Evolutionary conservation across 2,888 invertebrate species (phyloP), one percentile per base, ranked within the genome.

Genomic region (Caprella mutica): DNA sequence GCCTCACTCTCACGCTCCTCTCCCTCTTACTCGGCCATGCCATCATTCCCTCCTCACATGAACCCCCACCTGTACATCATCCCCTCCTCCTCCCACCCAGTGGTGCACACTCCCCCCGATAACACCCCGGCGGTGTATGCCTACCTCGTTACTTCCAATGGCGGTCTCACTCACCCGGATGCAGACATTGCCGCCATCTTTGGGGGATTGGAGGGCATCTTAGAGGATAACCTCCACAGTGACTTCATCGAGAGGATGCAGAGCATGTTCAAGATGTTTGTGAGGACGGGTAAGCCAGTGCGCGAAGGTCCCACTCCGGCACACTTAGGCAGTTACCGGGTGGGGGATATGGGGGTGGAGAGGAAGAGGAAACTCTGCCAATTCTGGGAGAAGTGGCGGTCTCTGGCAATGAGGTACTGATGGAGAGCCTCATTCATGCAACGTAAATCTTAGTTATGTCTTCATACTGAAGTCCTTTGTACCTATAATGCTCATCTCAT

Each of bases 181-280:
- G 78, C 83, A 1, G 90, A 90, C 69, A 78, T 85, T 0, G 79
- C 81, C 53, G 87, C 87, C 1, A 88, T 90, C 66, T 77, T 90
- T 44, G 86, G 85, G 1, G 78, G 81, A 14, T 86, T 84, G 67
- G 81, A 82, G 59, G 17, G 21, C 6, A 40, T n/a, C 14, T n/a
- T 19, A 8, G 40, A 40, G 21, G 8, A 12, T 9, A 9, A 33
- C 33, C 33, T 33, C 33, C 8, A 33, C 14, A 14, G 33, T 33
- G 14, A 8, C 6, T 64, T 50, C 38, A 51, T 52, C 8, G 35
- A 46, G 6, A 44, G 48, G 9, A 52, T 64, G 30, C 64, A 64
- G 52, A 56, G 60, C 26, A 14, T 64, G 38, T 64, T 64, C 46
- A 56, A 56, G 24, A 35, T 53, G 35, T 64, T 64, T 35, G 56